Base-by-base conservation (phyloP, 2,797 vertebrate genomes). In the Borostomias antarcticus region DNA sequence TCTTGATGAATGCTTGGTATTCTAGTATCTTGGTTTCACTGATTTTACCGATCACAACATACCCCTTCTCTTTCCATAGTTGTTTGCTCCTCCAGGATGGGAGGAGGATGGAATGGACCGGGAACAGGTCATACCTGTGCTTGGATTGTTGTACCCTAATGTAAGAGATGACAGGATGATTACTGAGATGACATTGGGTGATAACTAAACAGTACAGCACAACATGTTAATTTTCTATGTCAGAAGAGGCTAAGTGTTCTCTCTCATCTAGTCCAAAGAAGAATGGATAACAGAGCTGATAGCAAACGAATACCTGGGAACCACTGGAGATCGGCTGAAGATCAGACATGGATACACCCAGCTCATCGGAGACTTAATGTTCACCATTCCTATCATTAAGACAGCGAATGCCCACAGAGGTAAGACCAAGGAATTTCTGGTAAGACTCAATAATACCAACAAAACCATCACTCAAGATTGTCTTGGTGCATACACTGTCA, bases 351-450 rank as follows among this genome's bases (percentile, higher is more conserved):
- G 64, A 1, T 74, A 92, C 4, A 78, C 90, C 40, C 83, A 95
- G 30, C 6, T 93, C 6, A 0, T 89, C 0, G 93, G 89, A 77
- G 94, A 96, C 72, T 0, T 78, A 0, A 0, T 88, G 0, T 94
- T 96, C 61, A 84, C 52, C 45, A 30, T 93, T 54, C 78, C 95
- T 58, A 80, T 82, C 2, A 67, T 92, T 33, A 78, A 87, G 69
- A 26, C 85, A 2, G 91, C 90, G 33, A 91, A 84, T 15, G 70
- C 78, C 51, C 95, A 96, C 72, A 89, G 91, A 94, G 94, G 95
- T 97, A 83, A 83, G 84, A 28, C 30, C 21, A 58, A 33, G 3
- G 23, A 62, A 28, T 30, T 29, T 64, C 10, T 7, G 37, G n/a
- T 35, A 19, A 32, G 25, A 52, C 19, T 11, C 10, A 23, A 1